These are phyloP conservation scores for Drosophila albomicans DNA, from an alignment of 1,140 invertebrate genomes.

Conservation along the genomic window DNA sequence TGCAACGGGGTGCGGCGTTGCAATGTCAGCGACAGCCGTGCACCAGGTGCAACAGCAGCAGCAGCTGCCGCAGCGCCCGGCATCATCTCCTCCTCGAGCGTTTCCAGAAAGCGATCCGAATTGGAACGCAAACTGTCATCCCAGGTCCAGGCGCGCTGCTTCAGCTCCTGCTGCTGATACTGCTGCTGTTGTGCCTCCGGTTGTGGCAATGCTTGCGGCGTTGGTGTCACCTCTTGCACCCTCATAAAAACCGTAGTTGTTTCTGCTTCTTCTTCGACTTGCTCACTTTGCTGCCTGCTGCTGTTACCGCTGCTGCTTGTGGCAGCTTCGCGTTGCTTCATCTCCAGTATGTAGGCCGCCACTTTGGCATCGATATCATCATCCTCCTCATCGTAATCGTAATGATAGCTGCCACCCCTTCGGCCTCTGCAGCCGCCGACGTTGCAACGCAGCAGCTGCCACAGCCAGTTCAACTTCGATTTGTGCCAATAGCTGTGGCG, in stretches of 20 bases:
- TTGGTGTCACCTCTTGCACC: constrained; percentile 3
- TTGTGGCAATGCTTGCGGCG: constrained; percentile 21
- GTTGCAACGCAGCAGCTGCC: constrained; percentile 1
- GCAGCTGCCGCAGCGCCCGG: constrained; percentile 29
- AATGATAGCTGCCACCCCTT: constrained; percentile 48
- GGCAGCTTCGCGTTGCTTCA: constrained; percentile 69
- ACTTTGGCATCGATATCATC: constrained; percentile 85
- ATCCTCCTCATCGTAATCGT: constrained; percentile 80
- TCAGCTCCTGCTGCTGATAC: constrained; percentile 13
- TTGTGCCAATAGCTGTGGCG: constrained; percentile 56
- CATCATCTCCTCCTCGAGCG: constrained; percentile 75
- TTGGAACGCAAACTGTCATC: constrained; percentile 84
- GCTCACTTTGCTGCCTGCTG: constrained; percentile 71
- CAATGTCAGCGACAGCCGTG: constrained; percentile 53
- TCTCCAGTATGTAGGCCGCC: constrained; percentile 83
- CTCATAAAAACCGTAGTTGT: constrained; percentile 1
- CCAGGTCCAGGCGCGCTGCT: constrained; percentile 80
- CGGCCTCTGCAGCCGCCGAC: constrained; percentile 14
- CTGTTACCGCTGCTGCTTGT: constrained; percentile 9
- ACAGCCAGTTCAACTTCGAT: constrained; percentile 9
- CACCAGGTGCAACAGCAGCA: constrained; percentile 11
- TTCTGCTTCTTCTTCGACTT: constrained; percentile 47
- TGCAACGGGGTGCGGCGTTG: constrained; percentile 70
- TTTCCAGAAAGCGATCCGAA: constrained; percentile 83
- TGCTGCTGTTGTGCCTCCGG: constrained; percentile 25